Percentiles rank a stretch among this genome's conserved stretches.
Evolutionary conservation across 2,888 invertebrate genomes (phyloP).

Genomic region (Eumacrocentrus americanus): DNA sequence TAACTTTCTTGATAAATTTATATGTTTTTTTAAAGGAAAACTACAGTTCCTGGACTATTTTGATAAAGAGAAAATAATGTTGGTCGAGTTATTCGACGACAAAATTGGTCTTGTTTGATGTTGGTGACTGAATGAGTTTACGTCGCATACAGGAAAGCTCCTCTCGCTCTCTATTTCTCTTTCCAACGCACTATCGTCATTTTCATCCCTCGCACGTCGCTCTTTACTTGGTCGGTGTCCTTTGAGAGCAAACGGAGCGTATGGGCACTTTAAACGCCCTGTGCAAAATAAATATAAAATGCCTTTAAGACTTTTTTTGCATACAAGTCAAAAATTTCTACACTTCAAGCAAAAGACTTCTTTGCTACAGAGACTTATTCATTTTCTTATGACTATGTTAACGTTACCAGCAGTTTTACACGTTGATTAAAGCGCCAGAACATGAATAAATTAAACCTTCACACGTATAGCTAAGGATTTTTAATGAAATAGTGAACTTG

Average conservation of each 20-base stretch:
- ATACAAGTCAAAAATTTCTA: no score
- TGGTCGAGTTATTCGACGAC: conserved; percentile 44
- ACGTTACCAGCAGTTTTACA: background rate
- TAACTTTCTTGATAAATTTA: background rate
- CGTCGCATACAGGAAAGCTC: conserved; percentile 10
- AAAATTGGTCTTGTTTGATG: conserved; percentile 54
- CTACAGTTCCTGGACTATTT: no score
- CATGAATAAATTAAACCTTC: background rate
- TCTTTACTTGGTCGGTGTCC: conserved; percentile 31
- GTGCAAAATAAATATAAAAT: conserved; percentile 14
- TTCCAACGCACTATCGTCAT: background rate
- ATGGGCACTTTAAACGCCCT: conserved; percentile 25
- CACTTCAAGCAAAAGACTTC: no score
- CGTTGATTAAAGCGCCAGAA: background rate
- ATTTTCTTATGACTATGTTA: background rate
- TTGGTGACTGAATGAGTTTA: conserved; percentile 42
- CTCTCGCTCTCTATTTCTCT: conserved; percentile 12
- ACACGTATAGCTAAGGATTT: background rate
- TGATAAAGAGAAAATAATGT: background rate
- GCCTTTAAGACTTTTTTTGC: conserved; percentile 22
- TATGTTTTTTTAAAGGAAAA: no score
- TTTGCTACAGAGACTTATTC: no score
- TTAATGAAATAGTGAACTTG: background rate
- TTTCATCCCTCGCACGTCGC: conserved; percentile 13
- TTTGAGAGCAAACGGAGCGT: conserved; percentile 37